Evolutionary conservation across 1,140 invertebrate species (phyloP), one percentile per base, ranked within the genome.

Genomic region (Sycophila sp.): DNA sequence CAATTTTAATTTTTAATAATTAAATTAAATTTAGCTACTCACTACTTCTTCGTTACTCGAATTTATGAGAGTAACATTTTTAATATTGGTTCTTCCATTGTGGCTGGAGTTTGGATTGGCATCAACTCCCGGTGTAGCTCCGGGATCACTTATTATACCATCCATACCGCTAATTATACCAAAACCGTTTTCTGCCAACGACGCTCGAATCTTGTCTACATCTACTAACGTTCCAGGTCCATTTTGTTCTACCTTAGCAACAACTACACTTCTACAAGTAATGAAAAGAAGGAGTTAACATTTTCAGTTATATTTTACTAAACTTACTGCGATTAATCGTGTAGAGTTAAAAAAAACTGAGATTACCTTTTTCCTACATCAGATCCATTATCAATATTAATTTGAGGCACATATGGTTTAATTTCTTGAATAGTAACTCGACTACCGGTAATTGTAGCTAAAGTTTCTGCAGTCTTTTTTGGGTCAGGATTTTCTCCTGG

Each of bases 381-480:
- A 4, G 26, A 22, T 42, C 38, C 68, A 76, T 26, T 74, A 0
- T 45, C 66, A 30, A 1, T 75, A 73, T 49, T 75, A 68, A 67
- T 78, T 79, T 76, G 76, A 17, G 87, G 87, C 66, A 85, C 85
- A 75, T 94, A 91, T 1, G 92, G 92, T 72, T 91, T 89, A 13
- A 94, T 90, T 42, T 92, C 89, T 73, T 92, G 87, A 47, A 95
- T 92, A 34, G 88, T 90, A 0, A 94, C 91, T 80, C 89, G 89
- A 19, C 91, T 92, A 15, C 94, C 94, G 2, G 94, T 94, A 34
- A 95, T 88, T 34, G 91, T 89, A 32, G 90, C 90, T 17, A 96
- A 86, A 24, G 91, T 91, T 76, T 91, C 89, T 80, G 93, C 90
- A 28, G 93, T 89, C 73, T 91, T 90, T 68, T 85, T 83, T 73